phyloP scores from a whole-genome alignment of 2,113 vertebrate genomes.

The Cyprinodon brontotheroides region DNA sequence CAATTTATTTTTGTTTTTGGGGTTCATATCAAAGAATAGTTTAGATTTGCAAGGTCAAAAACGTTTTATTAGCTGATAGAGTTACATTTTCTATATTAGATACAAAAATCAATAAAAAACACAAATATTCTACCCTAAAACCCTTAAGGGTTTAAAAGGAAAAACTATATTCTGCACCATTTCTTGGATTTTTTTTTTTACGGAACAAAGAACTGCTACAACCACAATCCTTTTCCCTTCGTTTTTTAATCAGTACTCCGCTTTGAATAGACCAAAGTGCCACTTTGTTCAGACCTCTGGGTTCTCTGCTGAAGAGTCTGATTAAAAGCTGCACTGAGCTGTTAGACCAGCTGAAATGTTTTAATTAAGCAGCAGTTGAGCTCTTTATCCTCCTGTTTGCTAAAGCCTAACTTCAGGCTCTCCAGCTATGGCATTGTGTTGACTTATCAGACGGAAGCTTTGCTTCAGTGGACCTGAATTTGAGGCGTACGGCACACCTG shows the following conservation, averaged over 20 bases:
- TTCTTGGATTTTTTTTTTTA: background rate
- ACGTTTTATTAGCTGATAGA: too few relatives aligned
- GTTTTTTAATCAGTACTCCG: background rate
- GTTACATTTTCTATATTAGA: background rate
- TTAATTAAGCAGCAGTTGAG: background rate
- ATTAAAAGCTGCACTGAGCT: background rate
- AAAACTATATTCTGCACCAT: background rate
- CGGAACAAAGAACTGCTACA: background rate
- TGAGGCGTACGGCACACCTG: conserved; percentile 64
- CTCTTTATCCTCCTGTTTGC: conserved; percentile 13
- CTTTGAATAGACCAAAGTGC: background rate
- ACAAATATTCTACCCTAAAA: background rate
- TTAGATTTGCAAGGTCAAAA: too few relatives aligned
- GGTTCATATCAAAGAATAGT: too few relatives aligned
- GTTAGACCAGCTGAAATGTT: background rate
- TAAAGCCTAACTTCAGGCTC: conserved; percentile 14
- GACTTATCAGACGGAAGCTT: conserved; percentile 65
- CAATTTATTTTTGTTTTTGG: too few relatives aligned
- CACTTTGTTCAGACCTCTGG: background rate
- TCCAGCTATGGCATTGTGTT: conserved; percentile 49
- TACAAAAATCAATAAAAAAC: background rate
- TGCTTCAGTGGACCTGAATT: conserved; percentile 72
- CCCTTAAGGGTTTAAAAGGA: background rate
- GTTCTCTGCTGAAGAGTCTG: background rate
- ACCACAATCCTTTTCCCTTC: background rate